Evolutionary conservation across 2,113 vertebrate genomes (phyloP).

Genomic region (Alligator mississippiensis): DNA sequence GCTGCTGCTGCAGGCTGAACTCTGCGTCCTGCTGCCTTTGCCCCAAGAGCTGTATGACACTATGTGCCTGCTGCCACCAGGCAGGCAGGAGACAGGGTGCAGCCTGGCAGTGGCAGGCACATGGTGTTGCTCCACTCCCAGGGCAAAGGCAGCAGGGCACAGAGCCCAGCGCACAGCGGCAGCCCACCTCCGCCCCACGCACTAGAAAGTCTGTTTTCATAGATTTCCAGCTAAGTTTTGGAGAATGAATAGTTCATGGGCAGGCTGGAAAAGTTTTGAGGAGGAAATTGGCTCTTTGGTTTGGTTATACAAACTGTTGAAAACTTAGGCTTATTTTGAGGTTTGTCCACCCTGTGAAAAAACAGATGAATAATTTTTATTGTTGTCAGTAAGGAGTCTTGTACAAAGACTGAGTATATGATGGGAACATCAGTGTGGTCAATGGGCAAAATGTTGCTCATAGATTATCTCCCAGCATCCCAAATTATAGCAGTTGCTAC

Average conservation of each 20-base stretch:
- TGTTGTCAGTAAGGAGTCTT: not conserved
- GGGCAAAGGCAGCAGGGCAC: too few species aligned
- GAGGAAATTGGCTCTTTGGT: not conserved
- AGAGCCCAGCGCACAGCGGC: too few species aligned
- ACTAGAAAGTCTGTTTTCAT: not conserved
- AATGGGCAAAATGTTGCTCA: not conserved
- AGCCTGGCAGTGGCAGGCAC: too few species aligned
- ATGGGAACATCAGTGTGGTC: not conserved
- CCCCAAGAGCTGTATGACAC: too few species aligned
- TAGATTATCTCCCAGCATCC: not conserved
- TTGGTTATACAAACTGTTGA: not conserved
- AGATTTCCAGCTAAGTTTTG: not conserved
- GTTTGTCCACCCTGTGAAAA: not conserved
- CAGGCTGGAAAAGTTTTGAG: not conserved
- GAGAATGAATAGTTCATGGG: not conserved
- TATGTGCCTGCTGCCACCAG: too few species aligned
- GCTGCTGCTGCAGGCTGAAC: too few species aligned
- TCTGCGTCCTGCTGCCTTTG: too few species aligned
- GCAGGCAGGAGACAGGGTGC: too few species aligned
- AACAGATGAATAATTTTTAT: not conserved
- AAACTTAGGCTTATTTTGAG: not conserved
- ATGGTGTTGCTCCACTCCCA: too few species aligned
- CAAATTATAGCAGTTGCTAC: not conserved
- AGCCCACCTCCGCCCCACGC: not conserved
- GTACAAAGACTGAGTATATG: not conserved